Evolutionary conservation across 2,888 invertebrate species (phyloP).

Genomic region (Orgyia antiqua): DNA sequence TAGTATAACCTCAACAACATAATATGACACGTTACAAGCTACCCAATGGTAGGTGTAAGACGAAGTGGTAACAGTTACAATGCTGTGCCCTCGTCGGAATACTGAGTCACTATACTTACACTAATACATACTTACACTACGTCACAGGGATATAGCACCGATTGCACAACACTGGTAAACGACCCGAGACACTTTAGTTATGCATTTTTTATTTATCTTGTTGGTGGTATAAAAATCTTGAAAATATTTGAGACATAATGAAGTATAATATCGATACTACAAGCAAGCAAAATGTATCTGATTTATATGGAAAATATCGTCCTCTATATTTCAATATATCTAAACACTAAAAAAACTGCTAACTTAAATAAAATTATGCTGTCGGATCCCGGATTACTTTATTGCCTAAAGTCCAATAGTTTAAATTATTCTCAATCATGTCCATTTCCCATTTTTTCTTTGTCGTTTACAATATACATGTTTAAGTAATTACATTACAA

Average conservation of each 20-base stretch:
- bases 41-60: constrained; percentile 3
- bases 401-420: neutral
- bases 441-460: no score
- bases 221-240: no score
- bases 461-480: no score
- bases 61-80: constrained; percentile 16
- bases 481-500: no score
- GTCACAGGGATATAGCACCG: constrained; percentile 5
- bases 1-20: constrained; percentile 7
- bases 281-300: no score
- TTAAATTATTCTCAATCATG: no score
- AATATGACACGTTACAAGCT: constrained; percentile 13
- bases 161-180: constrained; percentile 10
- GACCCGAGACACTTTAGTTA: constrained; percentile 1
- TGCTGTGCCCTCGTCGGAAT: constrained; percentile 3
- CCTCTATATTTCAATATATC: no score
- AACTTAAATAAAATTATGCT: neutral
- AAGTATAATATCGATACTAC: no score
- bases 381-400: neutral
- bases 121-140: neutral
- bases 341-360: no score
- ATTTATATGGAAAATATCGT: no score
- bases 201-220: no score
- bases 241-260: no score
- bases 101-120: neutral